Percentiles rank a stretch among this genome's conserved stretches.
phyloP scores from a whole-genome alignment of 2,797 vertebrate species.

The Simalia tracyae region DNA sequence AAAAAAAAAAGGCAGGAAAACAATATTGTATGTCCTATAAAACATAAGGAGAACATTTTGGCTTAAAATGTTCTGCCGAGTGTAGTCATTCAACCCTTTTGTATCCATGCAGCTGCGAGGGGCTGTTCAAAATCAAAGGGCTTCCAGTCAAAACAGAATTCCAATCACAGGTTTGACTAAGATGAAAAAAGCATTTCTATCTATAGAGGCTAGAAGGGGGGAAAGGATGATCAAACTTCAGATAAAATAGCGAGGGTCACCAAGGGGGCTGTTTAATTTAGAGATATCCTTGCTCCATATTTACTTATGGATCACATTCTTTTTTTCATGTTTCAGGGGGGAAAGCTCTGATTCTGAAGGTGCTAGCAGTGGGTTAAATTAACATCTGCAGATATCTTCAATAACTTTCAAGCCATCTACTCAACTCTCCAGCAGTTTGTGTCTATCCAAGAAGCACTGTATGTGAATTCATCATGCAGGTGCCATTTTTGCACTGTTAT shows the following conservation, averaged over 20 bases:
- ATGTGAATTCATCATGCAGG: conserved; percentile 38
- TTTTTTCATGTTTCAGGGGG: neutral
- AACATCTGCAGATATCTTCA: conserved; percentile 7
- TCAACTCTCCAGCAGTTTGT: neutral
- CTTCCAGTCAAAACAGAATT: neutral
- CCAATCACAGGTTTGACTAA: neutral
- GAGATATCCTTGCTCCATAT: neutral
- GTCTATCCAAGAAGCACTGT: conserved; percentile 22
- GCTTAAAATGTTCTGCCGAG: neutral
- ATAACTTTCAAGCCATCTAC: neutral
- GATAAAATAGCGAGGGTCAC: neutral
- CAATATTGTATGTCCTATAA: neutral
- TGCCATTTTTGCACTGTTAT: conserved; percentile 5
- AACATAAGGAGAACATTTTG: neutral
- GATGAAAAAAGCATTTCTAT: neutral
- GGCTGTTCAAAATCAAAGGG: neutral
- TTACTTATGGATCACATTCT: neutral
- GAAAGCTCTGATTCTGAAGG: neutral
- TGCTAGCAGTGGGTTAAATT: neutral
- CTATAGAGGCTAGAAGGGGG: neutral
- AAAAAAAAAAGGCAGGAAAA: neutral
- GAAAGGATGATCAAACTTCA: neutral
- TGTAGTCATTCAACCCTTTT: neutral
- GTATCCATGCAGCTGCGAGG: neutral
- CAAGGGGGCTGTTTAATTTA: neutral